Conservation (phyloP, 2,888 invertebrate genomes). For the Odontomyia ornata region DNA sequence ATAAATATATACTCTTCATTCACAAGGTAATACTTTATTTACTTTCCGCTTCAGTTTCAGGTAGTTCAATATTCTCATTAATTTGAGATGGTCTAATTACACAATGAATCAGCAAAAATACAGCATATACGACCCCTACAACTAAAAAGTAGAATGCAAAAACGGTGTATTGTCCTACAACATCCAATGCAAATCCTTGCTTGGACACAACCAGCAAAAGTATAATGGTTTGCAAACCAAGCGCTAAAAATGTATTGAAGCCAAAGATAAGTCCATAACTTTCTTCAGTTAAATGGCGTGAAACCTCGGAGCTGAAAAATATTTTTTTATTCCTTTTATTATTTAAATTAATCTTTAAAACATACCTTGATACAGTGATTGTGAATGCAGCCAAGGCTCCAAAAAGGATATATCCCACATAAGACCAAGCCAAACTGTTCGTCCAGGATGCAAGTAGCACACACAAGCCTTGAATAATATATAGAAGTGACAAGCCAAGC, state of each 20-base stretch:
- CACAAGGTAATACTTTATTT: no score
- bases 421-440: constrained; percentile 73
- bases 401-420: constrained; percentile 78
- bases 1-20: no score
- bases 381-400: constrained; percentile 82
- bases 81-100: no score
- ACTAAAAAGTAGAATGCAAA: constrained; percentile 45
- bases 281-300: constrained; percentile 79
- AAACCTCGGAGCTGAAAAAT: constrained; percentile 37
- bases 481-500: constrained; percentile 64
- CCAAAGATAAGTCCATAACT: constrained; percentile 92
- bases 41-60: no score
- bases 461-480: constrained; percentile 68
- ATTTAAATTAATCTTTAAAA: no score
- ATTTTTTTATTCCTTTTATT: no score
- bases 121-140: constrained; percentile 42
- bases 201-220: constrained; percentile 66
- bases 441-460: constrained; percentile 69
- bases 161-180: constrained; percentile 48
- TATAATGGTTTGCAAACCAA: constrained; percentile 79
- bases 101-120: not conserved
- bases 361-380: constrained; percentile 77
- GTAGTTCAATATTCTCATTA: no score
- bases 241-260: constrained; percentile 83
- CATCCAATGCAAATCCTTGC: constrained; percentile 56